phyloP scores from a whole-genome alignment of 1,140 invertebrate genomes.

The Charaxes varanes region DNA sequence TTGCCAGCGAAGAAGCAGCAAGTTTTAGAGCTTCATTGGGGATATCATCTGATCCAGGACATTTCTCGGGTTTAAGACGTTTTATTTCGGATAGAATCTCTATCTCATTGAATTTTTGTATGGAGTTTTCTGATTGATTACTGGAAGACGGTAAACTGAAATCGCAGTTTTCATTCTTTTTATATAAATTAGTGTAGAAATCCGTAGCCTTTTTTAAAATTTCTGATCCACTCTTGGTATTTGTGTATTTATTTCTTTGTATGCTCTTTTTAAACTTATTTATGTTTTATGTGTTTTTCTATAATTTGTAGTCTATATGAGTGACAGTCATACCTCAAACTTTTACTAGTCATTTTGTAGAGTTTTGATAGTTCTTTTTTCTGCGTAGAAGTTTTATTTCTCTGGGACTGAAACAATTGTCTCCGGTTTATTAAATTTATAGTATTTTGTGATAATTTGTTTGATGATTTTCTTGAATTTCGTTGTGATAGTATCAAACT shows the following conservation, averaged over 20 bases:
- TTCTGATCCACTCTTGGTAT: constrained; percentile 14
- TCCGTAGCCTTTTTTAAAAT: constrained; percentile 18
- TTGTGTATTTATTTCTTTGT: constrained; percentile 20
- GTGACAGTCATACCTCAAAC: too few relatives aligned
- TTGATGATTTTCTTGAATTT: neutral
- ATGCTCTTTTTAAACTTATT: too few relatives aligned
- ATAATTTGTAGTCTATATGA: constrained; percentile 12
- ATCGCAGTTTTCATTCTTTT: constrained; percentile 31
- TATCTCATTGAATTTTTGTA: too few relatives aligned
- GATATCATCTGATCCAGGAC: neutral
- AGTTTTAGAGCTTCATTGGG: neutral
- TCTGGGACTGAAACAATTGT: constrained; percentile 16
- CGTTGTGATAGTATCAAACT: neutral
- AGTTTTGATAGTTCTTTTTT: constrained; percentile 21
- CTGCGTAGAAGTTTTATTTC: constrained; percentile 15
- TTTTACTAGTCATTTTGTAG: constrained; percentile 19
- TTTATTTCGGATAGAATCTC: too few relatives aligned
- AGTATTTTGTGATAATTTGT: constrained; percentile 6
- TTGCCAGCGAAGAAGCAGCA: neutral
- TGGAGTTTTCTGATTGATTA: too few relatives aligned
- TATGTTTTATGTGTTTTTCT: constrained; percentile 18
- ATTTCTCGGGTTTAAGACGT: neutral
- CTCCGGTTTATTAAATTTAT: constrained; percentile 12
- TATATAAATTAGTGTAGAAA: constrained; percentile 18
- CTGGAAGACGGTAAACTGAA: too few relatives aligned